These are phyloP conservation scores for Lipophrys pholis DNA, from an alignment of 2,113 vertebrate genomes.

Conservation along the genomic window DNA sequence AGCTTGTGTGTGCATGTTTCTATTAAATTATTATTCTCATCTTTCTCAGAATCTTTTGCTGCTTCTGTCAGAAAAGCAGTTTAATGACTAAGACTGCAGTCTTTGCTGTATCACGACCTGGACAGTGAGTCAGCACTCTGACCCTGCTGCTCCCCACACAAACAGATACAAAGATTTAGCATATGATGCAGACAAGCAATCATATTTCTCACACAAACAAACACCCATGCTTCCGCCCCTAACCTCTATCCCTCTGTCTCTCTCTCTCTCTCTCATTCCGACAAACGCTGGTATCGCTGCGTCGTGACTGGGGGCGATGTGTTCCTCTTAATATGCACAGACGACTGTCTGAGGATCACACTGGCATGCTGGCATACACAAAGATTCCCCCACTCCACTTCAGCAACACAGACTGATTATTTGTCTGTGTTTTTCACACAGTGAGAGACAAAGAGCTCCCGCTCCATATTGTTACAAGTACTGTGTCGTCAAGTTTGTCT, in stretches of 20 bases:
- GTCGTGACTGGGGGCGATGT: conserved; percentile 77
- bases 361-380: conserved; percentile 43
- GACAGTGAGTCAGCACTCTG: conserved; percentile 77
- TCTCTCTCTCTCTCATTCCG: conserved; percentile 51
- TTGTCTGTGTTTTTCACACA: conserved; percentile 11
- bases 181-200: conserved; percentile 76
- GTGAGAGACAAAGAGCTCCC: conserved; percentile 33
- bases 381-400: conserved; percentile 29
- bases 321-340: conserved; percentile 74
- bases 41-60: conserved; percentile 32
- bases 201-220: conserved; percentile 75
- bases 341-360: conserved; percentile 67
- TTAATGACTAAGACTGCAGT: conserved; percentile 74
- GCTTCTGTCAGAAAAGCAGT: conserved; percentile 51
- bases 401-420: conserved; percentile 17
- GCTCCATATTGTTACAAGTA: conserved; percentile 35
- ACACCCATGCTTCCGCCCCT: conserved; percentile 29
- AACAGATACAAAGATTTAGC: conserved; percentile 59
- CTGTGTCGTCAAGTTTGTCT: conserved; percentile 19
- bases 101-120: conserved; percentile 74
- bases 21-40: neutral
- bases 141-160: conserved; percentile 53
- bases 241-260: conserved; percentile 5
- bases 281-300: conserved; percentile 58
- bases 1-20: conserved; percentile 7